A percentile compares a stretch with the other conserved stretches of the same genome.
Evolutionary conservation across 1,140 invertebrate species (phyloP).

Genomic region (Rhagoletis zephyria): DNA sequence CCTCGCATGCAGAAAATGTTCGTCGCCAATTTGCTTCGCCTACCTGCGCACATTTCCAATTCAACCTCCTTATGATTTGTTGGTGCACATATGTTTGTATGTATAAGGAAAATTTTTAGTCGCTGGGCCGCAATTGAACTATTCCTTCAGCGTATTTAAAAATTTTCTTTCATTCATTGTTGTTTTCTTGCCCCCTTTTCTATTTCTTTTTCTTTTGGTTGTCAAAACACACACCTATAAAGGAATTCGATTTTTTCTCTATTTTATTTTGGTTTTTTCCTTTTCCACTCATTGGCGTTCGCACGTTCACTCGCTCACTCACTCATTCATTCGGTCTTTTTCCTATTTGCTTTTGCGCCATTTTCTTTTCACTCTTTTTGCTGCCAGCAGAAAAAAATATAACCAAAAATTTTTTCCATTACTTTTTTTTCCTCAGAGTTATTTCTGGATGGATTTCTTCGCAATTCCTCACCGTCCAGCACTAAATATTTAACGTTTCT

Average conservation of each 20-base stretch:
- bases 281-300: not conserved
- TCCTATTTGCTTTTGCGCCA: not conserved
- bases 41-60: not conserved
- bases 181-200: not conserved
- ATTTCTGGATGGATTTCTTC: not conserved
- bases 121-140: not conserved
- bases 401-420: constrained; percentile 26
- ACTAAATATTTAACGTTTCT: not conserved
- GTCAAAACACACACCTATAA: constrained; percentile 33
- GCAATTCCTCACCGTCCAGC: not conserved
- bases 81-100: not conserved
- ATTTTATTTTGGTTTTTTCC: not conserved
- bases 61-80: not conserved
- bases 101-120: not conserved
- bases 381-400: constrained; percentile 1
- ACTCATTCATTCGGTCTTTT: not conserved
- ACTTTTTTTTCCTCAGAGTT: not conserved
- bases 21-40: not conserved
- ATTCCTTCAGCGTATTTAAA: not conserved
- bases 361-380: constrained; percentile 36
- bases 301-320: not conserved
- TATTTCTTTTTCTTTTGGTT: not conserved
- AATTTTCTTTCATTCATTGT: constrained; percentile 38
- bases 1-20: not conserved
- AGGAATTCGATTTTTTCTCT: constrained; percentile 46